Percentiles rank a stretch among this genome's conserved stretches.
phyloP scores from a whole-genome alignment of 2,113 vertebrate genomes.

The Campylorhamphus procurvoides region DNA sequence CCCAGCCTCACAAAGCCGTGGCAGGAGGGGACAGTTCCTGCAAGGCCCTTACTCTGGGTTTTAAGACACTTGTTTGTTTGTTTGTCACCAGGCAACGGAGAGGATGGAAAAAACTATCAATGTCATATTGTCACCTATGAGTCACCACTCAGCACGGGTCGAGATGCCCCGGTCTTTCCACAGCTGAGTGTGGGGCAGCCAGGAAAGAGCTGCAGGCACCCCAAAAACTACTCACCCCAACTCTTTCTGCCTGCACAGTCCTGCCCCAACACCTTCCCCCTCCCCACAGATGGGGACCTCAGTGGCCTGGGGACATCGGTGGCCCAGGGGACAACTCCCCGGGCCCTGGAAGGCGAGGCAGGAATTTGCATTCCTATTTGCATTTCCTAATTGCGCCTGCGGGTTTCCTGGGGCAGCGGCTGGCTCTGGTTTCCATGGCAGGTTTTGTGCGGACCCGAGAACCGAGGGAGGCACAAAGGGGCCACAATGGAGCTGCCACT shows the following conservation, averaged over 20 bases:
- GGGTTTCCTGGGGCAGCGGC: constrained; percentile 58
- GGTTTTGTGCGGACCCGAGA: constrained; percentile 39
- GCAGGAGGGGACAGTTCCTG: not conserved
- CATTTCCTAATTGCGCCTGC: constrained; percentile 55
- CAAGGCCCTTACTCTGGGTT: not conserved
- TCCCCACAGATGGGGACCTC: not conserved
- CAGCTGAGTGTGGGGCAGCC: rapidly evolving
- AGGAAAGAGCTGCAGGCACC: rapidly evolving
- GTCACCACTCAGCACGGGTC: not conserved
- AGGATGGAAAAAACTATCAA: constrained; percentile 45
- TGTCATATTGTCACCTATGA: constrained; percentile 50
- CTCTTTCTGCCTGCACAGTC: not conserved
- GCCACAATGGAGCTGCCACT: constrained; percentile 50
- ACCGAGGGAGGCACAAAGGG: constrained; percentile 53
- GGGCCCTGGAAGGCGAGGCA: not conserved
- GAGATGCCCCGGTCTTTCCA: not conserved
- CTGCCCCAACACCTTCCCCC: not conserved
- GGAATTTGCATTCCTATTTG: constrained; percentile 53
- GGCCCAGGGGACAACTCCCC: not conserved
- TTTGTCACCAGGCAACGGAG: constrained; percentile 17
- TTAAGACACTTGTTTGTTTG: constrained; percentile 42
- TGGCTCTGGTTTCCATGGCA: constrained; percentile 60
- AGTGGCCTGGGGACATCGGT: not conserved
- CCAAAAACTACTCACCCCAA: not conserved
- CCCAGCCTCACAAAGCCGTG: not conserved